Evolutionary conservation across 1,140 invertebrate species (phyloP).

Genomic region (Plodia interpunctella): DNA sequence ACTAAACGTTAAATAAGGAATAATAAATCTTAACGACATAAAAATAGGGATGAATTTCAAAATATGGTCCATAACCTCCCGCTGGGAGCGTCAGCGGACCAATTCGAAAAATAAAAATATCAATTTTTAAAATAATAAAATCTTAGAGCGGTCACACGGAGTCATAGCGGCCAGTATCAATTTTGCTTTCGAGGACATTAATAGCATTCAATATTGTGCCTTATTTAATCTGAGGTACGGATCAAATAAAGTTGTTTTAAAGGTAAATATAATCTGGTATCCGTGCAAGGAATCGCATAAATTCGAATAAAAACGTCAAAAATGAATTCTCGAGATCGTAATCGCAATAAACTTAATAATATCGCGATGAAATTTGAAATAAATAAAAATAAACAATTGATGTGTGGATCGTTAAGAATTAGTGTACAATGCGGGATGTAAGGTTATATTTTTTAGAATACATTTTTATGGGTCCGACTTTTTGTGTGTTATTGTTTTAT

Average conservation of each 20-base stretch:
- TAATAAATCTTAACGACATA: constrained; percentile 24
- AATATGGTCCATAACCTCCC: constrained; percentile 32
- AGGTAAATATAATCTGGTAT: constrained; percentile 22
- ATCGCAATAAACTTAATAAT: constrained; percentile 72
- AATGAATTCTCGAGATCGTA: constrained; percentile 71
- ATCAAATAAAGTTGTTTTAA: neutral
- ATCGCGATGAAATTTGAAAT: constrained; percentile 69
- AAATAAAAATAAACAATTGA: constrained; percentile 63
- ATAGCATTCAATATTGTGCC: constrained; percentile 6
- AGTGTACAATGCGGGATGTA: constrained; percentile 41
- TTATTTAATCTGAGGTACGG: neutral
- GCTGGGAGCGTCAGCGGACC: constrained; percentile 66
- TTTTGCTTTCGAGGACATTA: constrained; percentile 11
- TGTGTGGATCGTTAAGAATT: constrained; percentile 52
- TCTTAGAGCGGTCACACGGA: constrained; percentile 67
- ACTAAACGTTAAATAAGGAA: constrained; percentile 9
- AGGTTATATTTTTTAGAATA: constrained; percentile 25
- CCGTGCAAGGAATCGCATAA: constrained; percentile 53
- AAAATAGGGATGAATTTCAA: constrained; percentile 33
- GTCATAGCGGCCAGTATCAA: constrained; percentile 34
- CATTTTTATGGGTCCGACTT: constrained; percentile 26
- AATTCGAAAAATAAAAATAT: constrained; percentile 69
- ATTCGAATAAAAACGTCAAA: constrained; percentile 75
- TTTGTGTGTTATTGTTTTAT: constrained; percentile 6
- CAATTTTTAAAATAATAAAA: constrained; percentile 74